A percentile compares a stretch with the other conserved stretches of the same genome.
phyloP scores from a whole-genome alignment of 2,888 invertebrate species.

The Drosophila suboccidentalis region DNA sequence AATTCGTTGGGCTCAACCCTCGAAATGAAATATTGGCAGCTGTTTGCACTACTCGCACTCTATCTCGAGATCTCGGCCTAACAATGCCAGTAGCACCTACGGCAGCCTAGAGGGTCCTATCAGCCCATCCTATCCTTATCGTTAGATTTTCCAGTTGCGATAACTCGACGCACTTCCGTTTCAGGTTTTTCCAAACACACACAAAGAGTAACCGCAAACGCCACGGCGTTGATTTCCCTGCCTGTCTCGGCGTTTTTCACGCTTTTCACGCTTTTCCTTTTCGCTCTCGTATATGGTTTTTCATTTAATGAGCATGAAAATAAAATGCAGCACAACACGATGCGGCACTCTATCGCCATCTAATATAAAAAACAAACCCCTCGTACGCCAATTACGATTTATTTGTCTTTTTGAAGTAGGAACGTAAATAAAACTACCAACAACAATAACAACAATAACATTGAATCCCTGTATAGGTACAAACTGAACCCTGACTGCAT shows the following conservation, averaged over 20 bases:
- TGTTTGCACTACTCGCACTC: conserved; percentile 48
- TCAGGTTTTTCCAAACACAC: conserved; percentile 18
- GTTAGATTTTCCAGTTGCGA: conserved; percentile 52
- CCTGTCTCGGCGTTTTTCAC: conserved; percentile 38
- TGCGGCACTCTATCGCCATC: conserved; percentile 31
- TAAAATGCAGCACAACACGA: conserved; percentile 41
- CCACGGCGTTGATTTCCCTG: conserved; percentile 35
- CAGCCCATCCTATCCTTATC: conserved; percentile 37
- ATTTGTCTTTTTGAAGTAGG: conserved; percentile 74
- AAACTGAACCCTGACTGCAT: conserved; percentile 36
- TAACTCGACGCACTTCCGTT: conserved; percentile 62
- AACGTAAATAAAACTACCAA: conserved; percentile 62
- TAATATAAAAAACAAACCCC: conserved; percentile 54
- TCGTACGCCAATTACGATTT: conserved; percentile 79
- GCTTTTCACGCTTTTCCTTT: conserved; percentile 53
- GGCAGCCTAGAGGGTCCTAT: conserved; percentile 33
- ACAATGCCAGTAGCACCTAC: conserved; percentile 45
- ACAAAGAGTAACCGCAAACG: conserved; percentile 54
- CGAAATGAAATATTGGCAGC: conserved; percentile 53
- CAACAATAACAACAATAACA: conserved; percentile 11
- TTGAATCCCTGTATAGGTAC: conserved; percentile 20
- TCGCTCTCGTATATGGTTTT: conserved; percentile 41
- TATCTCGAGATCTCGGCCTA: conserved; percentile 24
- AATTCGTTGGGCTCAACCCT: conserved; percentile 40
- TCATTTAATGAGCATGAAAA: conserved; percentile 65